A percentile compares a stretch with the other conserved stretches of the same genome.
Evolutionary conservation across 2,797 vertebrate species (phyloP).

Genomic region (Tenualosa thibaudeaui): DNA sequence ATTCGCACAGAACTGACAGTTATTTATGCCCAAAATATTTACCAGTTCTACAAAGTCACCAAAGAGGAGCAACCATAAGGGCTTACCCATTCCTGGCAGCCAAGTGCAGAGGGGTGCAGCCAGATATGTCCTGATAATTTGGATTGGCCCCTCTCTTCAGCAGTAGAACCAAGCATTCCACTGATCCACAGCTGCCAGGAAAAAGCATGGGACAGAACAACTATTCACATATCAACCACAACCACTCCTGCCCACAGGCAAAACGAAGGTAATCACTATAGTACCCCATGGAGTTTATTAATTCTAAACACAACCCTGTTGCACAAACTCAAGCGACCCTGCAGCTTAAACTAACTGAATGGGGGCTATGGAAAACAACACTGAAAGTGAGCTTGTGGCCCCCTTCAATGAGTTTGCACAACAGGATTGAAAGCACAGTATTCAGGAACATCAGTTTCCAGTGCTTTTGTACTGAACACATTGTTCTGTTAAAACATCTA

Average conservation of each 20-base stretch:
- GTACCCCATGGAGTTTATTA: no score
- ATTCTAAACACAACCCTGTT: no score
- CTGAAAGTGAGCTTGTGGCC: no score
- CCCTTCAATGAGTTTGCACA: no score
- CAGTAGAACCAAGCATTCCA: conserved; percentile 93
- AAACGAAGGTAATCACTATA: background rate
- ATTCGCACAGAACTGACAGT: background rate
- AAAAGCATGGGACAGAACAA: conserved; percentile 21
- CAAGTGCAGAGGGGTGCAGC: conserved; percentile 95
- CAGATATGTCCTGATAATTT: conserved; percentile 99
- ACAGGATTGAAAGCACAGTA: no score
- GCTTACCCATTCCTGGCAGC: conserved; percentile 95
- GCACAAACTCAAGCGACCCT: no score
- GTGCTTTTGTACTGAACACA: background rate
- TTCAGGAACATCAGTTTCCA: no score
- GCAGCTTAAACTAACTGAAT: no score
- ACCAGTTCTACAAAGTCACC: background rate
- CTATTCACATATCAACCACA: background rate
- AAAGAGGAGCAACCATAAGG: background rate
- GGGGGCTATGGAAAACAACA: no score
- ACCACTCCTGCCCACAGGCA: background rate
- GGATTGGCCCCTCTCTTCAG: conserved; percentile 96
- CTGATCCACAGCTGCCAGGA: conserved; percentile 88
- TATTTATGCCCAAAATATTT: background rate
- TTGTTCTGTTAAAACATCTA: background rate